Conservation (phyloP, 2,888 invertebrate genomes). For the Drosophila bunnanda region DNA sequence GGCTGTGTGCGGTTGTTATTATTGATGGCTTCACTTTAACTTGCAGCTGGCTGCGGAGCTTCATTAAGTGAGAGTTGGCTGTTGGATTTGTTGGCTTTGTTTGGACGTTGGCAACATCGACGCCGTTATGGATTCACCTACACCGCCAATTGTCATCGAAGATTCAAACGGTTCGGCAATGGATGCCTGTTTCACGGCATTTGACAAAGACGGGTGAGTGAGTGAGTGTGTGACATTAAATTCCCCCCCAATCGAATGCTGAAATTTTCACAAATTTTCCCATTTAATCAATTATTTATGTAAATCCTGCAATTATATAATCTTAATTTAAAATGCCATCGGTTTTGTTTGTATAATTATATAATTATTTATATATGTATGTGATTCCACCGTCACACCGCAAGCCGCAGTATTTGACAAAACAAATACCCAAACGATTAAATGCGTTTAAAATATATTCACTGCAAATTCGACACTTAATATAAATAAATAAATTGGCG, state of each 20-base stretch:
- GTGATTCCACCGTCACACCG: not conserved
- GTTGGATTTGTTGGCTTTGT: constrained; percentile 52
- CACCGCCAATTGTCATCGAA: constrained; percentile 85
- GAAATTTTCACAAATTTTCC: not conserved
- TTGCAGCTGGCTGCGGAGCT: constrained; percentile 64
- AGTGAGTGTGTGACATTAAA: constrained; percentile 85
- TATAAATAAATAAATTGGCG: constrained; percentile 26
- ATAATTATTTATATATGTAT: constrained; percentile 28
- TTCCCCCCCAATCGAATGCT: not conserved
- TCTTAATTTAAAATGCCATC: not conserved
- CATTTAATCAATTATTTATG: constrained; percentile 9
- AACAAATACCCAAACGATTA: constrained; percentile 22
- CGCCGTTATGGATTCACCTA: constrained; percentile 84
- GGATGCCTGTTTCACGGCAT: constrained; percentile 96
- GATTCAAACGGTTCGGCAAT: constrained; percentile 88
- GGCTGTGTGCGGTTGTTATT: constrained; percentile 53
- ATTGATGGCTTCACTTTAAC: constrained; percentile 78
- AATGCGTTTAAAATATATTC: constrained; percentile 7
- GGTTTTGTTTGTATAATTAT: constrained; percentile 21
- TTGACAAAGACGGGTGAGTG: constrained; percentile 94
- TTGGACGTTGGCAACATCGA: constrained; percentile 64
- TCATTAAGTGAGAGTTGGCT: constrained; percentile 62
- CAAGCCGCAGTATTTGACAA: constrained; percentile 24
- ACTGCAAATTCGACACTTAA: constrained; percentile 2
- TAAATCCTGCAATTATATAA: constrained; percentile 28